Evolutionary conservation across 2,888 invertebrate genomes (phyloP).

Genomic region (Heliconius charithonia): DNA sequence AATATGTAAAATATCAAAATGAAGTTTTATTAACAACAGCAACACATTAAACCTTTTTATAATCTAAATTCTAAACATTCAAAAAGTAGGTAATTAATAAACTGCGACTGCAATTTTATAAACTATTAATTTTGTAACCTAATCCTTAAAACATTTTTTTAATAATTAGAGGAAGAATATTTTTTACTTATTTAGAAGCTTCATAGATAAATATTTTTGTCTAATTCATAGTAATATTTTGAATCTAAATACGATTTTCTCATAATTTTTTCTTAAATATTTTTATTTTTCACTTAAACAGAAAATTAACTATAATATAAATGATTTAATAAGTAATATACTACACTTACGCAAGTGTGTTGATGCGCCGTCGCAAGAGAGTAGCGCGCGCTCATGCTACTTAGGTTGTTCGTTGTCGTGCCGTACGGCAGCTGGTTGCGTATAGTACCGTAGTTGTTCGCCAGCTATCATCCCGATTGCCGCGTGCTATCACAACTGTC

Average conservation of each 20-base stretch:
- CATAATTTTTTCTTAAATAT: not conserved
- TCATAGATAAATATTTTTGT: not conserved
- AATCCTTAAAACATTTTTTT: too few species aligned
- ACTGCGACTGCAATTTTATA: too few species aligned
- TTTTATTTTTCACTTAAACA: not conserved
- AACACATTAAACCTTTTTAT: not conserved
- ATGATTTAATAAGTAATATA: conserved; percentile 6
- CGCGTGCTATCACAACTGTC: conserved; percentile 59
- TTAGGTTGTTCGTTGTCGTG: conserved; percentile 50
- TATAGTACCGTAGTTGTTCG: conserved; percentile 53
- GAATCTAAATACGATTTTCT: not conserved
- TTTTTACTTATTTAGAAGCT: too few species aligned
- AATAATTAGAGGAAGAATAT: too few species aligned
- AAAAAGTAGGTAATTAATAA: too few species aligned
- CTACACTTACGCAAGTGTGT: conserved; percentile 28
- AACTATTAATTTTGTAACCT: too few species aligned
- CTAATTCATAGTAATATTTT: not conserved
- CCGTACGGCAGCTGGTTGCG: conserved; percentile 54
- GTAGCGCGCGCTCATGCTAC: conserved; percentile 44
- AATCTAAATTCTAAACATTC: too few species aligned
- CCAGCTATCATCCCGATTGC: conserved; percentile 56
- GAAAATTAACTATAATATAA: not conserved
- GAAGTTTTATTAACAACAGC: not conserved
- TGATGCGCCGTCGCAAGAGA: conserved; percentile 38
- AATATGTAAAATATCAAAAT: not conserved